Conservation (phyloP, 2,797 vertebrate genomes). For the Clarias fuscus region DNA sequence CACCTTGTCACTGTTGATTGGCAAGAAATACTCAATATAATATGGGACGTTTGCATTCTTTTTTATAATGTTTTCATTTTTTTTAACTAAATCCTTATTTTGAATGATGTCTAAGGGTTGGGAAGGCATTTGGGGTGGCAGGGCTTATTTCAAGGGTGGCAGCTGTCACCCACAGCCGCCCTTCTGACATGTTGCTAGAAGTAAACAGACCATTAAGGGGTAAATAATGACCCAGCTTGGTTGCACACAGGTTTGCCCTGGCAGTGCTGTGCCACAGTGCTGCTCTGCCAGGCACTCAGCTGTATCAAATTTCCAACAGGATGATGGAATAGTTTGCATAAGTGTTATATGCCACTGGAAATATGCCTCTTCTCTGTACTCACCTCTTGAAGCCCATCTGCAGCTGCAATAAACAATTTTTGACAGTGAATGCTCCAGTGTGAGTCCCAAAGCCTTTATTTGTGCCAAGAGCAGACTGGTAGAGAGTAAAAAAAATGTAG, state of each 20-base stretch:
- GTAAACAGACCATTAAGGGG: not conserved
- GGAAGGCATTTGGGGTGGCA: not conserved
- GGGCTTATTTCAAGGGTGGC: not conserved
- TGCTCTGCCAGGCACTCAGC: not conserved
- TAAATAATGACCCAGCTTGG: not conserved
- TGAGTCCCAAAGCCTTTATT: conserved; percentile 3
- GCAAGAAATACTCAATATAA: not conserved
- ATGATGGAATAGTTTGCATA: not conserved
- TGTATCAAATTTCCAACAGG: not conserved
- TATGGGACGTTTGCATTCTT: not conserved
- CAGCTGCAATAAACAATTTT: not conserved
- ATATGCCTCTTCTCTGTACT: not conserved
- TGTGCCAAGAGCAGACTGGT: not conserved
- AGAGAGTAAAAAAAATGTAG: not conserved
- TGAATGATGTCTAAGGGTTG: not conserved
- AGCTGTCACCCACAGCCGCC: not conserved
- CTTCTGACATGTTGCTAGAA: not conserved
- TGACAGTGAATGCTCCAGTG: not conserved
- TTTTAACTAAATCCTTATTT: not conserved
- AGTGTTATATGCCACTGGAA: not conserved
- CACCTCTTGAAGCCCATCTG: not conserved
- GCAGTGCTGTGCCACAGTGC: not conserved
- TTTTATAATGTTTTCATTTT: not conserved
- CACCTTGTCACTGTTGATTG: too few species aligned
- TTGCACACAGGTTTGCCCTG: not conserved